Percentiles rank a stretch among this genome's conserved stretches.
These are phyloP conservation scores for Euglossa dilemma DNA, from an alignment of 1,140 invertebrate species.

Conservation along the genomic window DNA sequence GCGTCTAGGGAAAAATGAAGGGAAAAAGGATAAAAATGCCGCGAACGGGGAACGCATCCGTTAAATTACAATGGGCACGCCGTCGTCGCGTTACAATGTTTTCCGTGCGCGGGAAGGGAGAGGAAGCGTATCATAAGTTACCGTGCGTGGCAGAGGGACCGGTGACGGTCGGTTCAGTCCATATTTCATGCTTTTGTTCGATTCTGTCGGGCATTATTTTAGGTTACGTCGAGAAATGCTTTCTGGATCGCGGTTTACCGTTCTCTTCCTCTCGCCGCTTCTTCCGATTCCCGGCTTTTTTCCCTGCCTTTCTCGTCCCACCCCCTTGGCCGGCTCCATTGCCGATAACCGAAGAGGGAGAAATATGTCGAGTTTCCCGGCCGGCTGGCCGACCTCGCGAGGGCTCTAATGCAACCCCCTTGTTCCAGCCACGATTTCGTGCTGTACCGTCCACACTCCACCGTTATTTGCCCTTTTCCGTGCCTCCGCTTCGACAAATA, in stretches of 20 bases:
- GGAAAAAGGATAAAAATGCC: slow-evolving; percentile 28
- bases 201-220: slow-evolving; percentile 82
- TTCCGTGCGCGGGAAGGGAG: slow-evolving; percentile 56
- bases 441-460: slow-evolving; percentile 40
- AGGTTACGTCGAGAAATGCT: slow-evolving; percentile 80
- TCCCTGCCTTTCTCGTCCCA: background rate
- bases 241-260: slow-evolving; percentile 77
- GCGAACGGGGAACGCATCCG: slow-evolving; percentile 37
- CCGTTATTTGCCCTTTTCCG: slow-evolving; percentile 42
- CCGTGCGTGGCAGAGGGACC: slow-evolving; percentile 70
- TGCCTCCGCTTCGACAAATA: slow-evolving; percentile 34
- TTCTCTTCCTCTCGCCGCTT: slow-evolving; percentile 43
- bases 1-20: background rate
- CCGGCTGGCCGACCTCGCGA: slow-evolving; percentile 57
- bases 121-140: slow-evolving; percentile 81
- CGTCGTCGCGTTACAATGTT: slow-evolving; percentile 54
- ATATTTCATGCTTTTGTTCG: slow-evolving; percentile 83
- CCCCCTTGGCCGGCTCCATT: background rate
- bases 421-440: slow-evolving; percentile 46
- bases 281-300: slow-evolving; percentile 24
- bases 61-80: slow-evolving; percentile 65
- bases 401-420: slow-evolving; percentile 60
- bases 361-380: slow-evolving; percentile 80
- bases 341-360: slow-evolving; percentile 65
- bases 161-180: slow-evolving; percentile 72